A percentile compares a stretch with the other conserved stretches of the same genome.
Conservation (phyloP, 2,888 invertebrate species). For the Campoplex nolae region DNA sequence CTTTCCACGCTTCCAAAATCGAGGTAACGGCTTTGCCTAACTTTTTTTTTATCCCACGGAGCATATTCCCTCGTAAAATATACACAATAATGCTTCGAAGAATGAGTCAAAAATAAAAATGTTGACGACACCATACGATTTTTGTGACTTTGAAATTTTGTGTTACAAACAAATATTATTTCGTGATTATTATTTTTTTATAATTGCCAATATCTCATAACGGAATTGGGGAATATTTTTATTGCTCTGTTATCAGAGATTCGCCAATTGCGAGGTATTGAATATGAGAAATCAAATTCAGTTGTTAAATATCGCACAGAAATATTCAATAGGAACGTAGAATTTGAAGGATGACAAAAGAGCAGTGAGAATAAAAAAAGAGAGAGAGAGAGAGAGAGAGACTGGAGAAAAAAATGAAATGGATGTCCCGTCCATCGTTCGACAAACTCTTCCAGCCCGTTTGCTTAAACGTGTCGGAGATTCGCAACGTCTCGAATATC, state of each 20-base stretch:
- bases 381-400: not conserved
- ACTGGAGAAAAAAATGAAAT: constrained; percentile 40
- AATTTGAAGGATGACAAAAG: constrained; percentile 19
- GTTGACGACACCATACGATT: not conserved
- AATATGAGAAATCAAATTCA: not conserved
- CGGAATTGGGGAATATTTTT: not conserved
- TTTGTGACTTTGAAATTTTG: not conserved
- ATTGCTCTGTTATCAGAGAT: not conserved
- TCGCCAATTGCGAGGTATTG: not conserved
- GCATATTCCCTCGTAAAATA: not conserved
- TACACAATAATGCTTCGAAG: not conserved
- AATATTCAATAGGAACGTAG: constrained; percentile 1
- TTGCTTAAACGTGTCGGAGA: constrained; percentile 67
- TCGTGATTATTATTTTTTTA: not conserved
- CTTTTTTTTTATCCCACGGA: not conserved
- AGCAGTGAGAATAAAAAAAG: constrained; percentile 1
- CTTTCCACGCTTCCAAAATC: not conserved
- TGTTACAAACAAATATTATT: not conserved
- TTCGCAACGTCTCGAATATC: constrained; percentile 70
- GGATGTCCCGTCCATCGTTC: constrained; percentile 61
- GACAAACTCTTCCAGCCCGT: constrained; percentile 70
- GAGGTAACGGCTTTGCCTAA: not conserved
- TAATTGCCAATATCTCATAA: not conserved
- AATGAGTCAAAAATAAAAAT: not conserved
- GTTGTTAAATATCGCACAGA: not conserved